Percentiles rank a stretch among this genome's conserved stretches.
phyloP scores from a whole-genome alignment of 1,140 invertebrate species.

The Drosophila nikananu region DNA sequence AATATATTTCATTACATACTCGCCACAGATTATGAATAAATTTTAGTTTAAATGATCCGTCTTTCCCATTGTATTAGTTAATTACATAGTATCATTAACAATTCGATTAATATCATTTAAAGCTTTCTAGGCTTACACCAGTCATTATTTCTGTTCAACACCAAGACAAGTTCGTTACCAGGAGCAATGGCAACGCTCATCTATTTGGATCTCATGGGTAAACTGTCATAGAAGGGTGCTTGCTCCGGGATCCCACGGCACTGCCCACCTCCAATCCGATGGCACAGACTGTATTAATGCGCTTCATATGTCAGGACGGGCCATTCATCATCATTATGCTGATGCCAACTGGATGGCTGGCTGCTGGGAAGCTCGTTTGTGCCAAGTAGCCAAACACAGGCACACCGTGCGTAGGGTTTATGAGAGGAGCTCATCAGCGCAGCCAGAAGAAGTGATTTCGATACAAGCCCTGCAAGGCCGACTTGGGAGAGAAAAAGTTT shows the following conservation, averaged over 20 bases:
- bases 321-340: conserved; percentile 65
- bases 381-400: conserved; percentile 6
- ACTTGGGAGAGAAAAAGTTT: conserved; percentile 42
- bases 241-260: not conserved
- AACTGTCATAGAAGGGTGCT: conserved; percentile 22
- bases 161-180: conserved; percentile 22
- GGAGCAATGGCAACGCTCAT: conserved; percentile 6
- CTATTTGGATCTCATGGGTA: conserved; percentile 24
- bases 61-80: not conserved
- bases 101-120: not conserved
- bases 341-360: conserved; percentile 54
- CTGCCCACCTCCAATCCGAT: conserved; percentile 21
- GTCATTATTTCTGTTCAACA: not conserved
- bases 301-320: conserved; percentile 51
- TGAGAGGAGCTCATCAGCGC: conserved; percentile 56
- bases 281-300: conserved; percentile 58
- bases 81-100: not conserved
- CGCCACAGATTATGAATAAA: no score
- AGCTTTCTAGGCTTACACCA: not conserved
- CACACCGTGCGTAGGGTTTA: conserved; percentile 27
- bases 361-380: conserved; percentile 43
- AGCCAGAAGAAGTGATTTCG: conserved; percentile 43
- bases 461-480: conserved; percentile 15
- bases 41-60: not conserved
- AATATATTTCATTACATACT: no score